Evolutionary conservation across 1,140 invertebrate species (phyloP).

Genomic region (Muscidifurax raptorellus): DNA sequence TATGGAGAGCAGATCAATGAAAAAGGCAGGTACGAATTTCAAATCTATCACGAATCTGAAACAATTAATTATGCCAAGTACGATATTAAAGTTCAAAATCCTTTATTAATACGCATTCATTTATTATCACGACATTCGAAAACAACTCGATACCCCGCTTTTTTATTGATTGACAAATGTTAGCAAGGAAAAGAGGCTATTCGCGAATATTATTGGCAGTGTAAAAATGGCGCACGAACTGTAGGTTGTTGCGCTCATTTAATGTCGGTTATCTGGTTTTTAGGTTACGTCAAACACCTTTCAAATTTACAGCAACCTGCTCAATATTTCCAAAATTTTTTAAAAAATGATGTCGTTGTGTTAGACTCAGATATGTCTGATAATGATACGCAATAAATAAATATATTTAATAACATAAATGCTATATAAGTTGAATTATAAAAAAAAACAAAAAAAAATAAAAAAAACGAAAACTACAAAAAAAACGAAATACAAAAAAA

Average conservation of each 20-base stretch:
- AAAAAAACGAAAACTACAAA: too few relatives aligned
- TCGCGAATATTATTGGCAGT: not conserved
- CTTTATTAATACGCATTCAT: not conserved
- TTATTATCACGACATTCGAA: not conserved
- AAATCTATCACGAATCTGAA: not conserved
- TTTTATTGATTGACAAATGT: not conserved
- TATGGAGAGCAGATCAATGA: conserved; percentile 27
- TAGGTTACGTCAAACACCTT: not conserved
- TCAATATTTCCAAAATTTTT: too few relatives aligned
- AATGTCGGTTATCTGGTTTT: not conserved
- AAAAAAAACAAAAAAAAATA: too few relatives aligned
- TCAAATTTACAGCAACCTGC: too few relatives aligned
- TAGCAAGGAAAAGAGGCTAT: not conserved
- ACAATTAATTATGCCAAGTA: not conserved
- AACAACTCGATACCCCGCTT: not conserved
- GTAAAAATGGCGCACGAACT: not conserved
- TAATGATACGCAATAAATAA: too few relatives aligned
- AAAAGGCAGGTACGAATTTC: conserved; percentile 12
- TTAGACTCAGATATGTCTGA: too few relatives aligned
- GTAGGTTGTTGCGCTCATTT: not conserved
- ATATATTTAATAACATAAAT: too few relatives aligned
- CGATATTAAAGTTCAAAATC: not conserved
- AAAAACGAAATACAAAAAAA: too few relatives aligned
- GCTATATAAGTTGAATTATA: too few relatives aligned
- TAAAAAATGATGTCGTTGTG: too few relatives aligned